Conservation (phyloP, 2,797 vertebrate genomes). For the Pelodytes ibericus region DNA sequence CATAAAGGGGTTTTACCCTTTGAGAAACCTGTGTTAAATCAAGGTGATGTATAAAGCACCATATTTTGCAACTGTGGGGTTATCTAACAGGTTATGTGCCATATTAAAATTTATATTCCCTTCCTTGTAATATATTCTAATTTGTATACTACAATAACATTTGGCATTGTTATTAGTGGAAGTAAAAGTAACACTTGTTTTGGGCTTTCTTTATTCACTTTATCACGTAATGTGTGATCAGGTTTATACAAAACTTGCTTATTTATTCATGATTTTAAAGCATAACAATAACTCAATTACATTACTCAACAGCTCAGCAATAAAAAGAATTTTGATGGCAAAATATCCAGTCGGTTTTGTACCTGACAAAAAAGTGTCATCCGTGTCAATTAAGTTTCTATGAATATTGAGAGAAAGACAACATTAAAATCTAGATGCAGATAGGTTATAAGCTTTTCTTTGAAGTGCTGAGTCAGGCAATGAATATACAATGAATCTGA, state of each 20-base stretch:
- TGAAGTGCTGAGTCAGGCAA: rapidly evolving
- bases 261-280: constrained; percentile 47
- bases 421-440: constrained; percentile 1
- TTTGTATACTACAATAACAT: not conserved
- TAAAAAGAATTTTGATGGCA: not conserved
- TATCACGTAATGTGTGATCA: constrained; percentile 24
- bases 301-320: constrained; percentile 20
- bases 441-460: rapidly evolving
- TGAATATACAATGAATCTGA: constrained; percentile 1
- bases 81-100: too few species aligned
- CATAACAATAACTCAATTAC: constrained; percentile 21
- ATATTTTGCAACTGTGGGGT: too few species aligned
- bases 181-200: constrained; percentile 3
- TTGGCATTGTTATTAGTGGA: not conserved
- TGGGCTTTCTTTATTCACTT: constrained; percentile 1
- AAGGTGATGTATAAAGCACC: too few species aligned
- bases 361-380: constrained; percentile 14
- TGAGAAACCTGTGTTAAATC: too few species aligned
- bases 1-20: too few species aligned
- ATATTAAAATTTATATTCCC: too few species aligned
- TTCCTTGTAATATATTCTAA: not conserved
- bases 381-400: not conserved
- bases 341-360: not conserved
- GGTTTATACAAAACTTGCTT: constrained; percentile 29
- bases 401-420: not conserved